Conservation (phyloP, 2,113 vertebrate species). For the Cyanoliseus patagonus region DNA sequence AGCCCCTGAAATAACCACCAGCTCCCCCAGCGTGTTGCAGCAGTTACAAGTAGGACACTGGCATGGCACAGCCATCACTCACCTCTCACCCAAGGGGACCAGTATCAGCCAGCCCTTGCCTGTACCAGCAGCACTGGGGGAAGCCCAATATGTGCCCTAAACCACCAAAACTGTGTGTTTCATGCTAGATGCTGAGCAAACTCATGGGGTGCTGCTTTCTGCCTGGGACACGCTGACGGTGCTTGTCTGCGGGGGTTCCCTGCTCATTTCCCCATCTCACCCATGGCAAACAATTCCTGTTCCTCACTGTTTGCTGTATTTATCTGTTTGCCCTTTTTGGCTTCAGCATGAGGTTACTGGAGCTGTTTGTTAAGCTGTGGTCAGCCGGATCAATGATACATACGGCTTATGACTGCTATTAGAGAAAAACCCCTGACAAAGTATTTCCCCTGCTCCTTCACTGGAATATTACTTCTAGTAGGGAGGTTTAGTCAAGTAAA, state of each 20-base stretch:
- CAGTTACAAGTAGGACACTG: background rate
- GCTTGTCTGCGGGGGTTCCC: background rate
- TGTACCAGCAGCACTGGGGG: background rate
- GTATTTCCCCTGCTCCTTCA: background rate
- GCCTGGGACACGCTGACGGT: background rate
- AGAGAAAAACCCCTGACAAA: background rate
- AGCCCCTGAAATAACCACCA: background rate
- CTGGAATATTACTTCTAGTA: background rate
- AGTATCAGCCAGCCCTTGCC: accelerated
- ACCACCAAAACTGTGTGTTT: background rate
- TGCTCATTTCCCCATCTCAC: background rate
- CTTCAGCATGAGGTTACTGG: background rate
- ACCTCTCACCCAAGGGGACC: background rate
- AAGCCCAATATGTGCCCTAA: background rate
- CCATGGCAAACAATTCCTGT: background rate
- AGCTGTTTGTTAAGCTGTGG: background rate
- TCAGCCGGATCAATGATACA: background rate
- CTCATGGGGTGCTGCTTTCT: background rate
- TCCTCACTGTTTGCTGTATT: background rate
- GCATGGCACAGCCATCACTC: background rate
- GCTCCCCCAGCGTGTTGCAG: background rate
- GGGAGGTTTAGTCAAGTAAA: background rate
- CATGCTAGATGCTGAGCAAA: background rate
- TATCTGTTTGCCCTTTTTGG: background rate
- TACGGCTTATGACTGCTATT: background rate